Conservation (phyloP, 2,797 vertebrate genomes). For the Melanotaenia trifasciata region DNA sequence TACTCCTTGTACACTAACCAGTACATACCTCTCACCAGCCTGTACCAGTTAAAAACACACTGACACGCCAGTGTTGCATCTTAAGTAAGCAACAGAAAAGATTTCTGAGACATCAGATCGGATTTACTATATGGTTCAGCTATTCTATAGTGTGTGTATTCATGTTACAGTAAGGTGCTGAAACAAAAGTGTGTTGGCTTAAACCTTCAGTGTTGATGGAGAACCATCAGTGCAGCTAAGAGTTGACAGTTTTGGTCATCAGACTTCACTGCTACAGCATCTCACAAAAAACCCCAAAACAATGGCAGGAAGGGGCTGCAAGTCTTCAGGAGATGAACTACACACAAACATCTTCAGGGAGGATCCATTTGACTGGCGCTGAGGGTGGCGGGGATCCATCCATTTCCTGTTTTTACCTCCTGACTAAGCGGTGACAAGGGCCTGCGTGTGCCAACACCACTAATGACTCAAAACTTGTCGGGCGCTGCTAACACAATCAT, state of each 20-base stretch:
- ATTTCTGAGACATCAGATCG: neutral
- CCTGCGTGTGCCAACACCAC: slow-evolving; percentile 65
- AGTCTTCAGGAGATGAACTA: slow-evolving; percentile 80
- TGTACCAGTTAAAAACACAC: neutral
- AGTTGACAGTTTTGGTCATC: slow-evolving; percentile 72
- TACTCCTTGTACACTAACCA: neutral
- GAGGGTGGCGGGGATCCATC: slow-evolving; percentile 48
- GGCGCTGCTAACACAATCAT: slow-evolving; percentile 55
- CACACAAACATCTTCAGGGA: slow-evolving; percentile 78
- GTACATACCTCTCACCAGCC: neutral
- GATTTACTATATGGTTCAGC: neutral
- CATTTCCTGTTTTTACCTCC: slow-evolving; percentile 80
- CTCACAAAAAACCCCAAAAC: slow-evolving; percentile 67
- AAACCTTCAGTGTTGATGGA: slow-evolving; percentile 46
- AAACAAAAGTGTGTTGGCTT: slow-evolving; percentile 42
- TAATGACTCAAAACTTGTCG: slow-evolving; percentile 63
- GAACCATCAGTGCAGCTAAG: slow-evolving; percentile 46
- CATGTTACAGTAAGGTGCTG: slow-evolving; percentile 13
- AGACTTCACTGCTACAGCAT: slow-evolving; percentile 53
- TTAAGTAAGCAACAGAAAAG: neutral
- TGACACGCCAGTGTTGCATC: neutral
- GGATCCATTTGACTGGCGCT: slow-evolving; percentile 73
- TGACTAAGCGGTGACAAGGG: slow-evolving; percentile 35
- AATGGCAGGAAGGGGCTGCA: slow-evolving; percentile 78
- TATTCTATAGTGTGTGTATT: slow-evolving; percentile 10